Conservation (phyloP, 2,888 invertebrate species). For the Helobdella robusta region DNA sequence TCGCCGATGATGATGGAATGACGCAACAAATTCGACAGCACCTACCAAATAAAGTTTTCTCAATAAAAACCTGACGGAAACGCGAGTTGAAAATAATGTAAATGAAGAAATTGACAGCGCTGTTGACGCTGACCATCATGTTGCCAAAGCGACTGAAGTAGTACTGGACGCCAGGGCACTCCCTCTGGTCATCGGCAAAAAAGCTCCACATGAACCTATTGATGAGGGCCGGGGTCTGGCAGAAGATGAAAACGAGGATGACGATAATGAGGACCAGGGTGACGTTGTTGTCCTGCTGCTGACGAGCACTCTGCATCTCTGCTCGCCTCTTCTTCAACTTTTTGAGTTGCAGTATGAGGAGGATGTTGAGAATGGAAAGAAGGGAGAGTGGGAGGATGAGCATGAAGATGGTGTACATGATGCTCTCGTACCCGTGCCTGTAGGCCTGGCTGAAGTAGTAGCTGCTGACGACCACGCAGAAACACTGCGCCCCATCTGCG, state of each 20-base stretch:
- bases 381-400: conserved; percentile 33
- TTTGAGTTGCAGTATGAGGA: conserved; percentile 35
- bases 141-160: conserved; percentile 35
- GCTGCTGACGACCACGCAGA: conserved; percentile 17
- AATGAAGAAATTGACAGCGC: conserved; percentile 35
- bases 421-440: conserved; percentile 30
- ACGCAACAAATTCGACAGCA: too few species aligned
- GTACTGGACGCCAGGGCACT: conserved; percentile 36
- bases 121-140: conserved; percentile 34
- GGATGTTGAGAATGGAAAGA: conserved; percentile 34
- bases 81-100: conserved; percentile 36
- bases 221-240: conserved; percentile 35
- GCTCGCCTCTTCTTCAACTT: conserved; percentile 29
- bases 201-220: conserved; percentile 36
- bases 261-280: conserved; percentile 37
- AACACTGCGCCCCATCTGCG: background rate
- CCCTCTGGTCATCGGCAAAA: conserved; percentile 28
- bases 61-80: conserved; percentile 34
- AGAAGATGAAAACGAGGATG: conserved; percentile 35
- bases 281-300: conserved; percentile 37
- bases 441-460: conserved; percentile 22
- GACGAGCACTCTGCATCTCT: conserved; percentile 33
- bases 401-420: conserved; percentile 31
- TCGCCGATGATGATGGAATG: too few species aligned
- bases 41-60: too few species aligned